phyloP scores from a whole-genome alignment of 2,113 vertebrate genomes.

The Stigmatopora argus region DNA sequence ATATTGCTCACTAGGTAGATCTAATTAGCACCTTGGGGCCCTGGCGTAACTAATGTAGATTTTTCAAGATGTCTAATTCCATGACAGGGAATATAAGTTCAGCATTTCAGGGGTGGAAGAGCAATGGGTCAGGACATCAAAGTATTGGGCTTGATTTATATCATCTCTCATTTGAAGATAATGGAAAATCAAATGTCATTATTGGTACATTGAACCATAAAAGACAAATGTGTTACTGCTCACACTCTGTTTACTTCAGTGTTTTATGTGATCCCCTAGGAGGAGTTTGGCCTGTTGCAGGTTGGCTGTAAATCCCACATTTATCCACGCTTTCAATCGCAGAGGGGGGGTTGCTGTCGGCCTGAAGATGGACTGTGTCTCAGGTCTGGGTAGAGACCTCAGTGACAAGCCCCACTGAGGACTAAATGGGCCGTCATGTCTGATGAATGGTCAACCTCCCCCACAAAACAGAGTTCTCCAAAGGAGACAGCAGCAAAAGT shows the following conservation, averaged over 20 bases:
- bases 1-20: conserved; percentile 41
- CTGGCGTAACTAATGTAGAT: conserved; percentile 27
- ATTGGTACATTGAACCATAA: conserved; percentile 64
- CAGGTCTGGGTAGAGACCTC: conserved; percentile 48
- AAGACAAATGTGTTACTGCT: conserved; percentile 59
- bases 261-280: conserved; percentile 62
- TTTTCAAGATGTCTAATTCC: conserved; percentile 31
- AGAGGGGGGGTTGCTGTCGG: conserved; percentile 56
- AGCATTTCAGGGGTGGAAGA: conserved; percentile 29
- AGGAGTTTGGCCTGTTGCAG: conserved; percentile 58
- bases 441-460: conserved; percentile 48
- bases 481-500: conserved; percentile 31
- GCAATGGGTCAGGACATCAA: conserved; percentile 36
- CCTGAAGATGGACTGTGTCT: conserved; percentile 70
- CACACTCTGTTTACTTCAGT: conserved; percentile 55
- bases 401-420: conserved; percentile 53
- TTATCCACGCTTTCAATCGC: conserved; percentile 40
- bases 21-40: conserved; percentile 50
- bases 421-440: conserved; percentile 50
- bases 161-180: conserved; percentile 60
- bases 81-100: conserved; percentile 37
- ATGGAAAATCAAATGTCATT: conserved; percentile 70
- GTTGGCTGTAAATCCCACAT: conserved; percentile 61
- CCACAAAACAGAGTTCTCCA: conserved; percentile 49
- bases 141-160: conserved; percentile 31